These are phyloP conservation scores for Acanthococcus lagerstroemiae DNA, from an alignment of 2,888 invertebrate species.

Conservation along the genomic window DNA sequence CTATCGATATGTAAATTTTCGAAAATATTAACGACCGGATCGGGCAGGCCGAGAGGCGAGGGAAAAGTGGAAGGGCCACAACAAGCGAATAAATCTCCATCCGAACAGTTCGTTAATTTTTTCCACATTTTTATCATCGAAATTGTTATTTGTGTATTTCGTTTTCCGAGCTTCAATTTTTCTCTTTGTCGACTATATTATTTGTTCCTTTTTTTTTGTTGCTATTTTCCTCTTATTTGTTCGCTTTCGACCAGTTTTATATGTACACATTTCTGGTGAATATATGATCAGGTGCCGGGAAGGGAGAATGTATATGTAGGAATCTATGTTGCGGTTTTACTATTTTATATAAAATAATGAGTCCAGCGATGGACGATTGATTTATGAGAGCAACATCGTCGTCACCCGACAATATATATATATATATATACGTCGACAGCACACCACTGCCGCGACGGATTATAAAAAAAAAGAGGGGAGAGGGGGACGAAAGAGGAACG, in stretches of 20 bases:
- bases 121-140: constrained; percentile 10
- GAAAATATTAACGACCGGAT: constrained; percentile 10
- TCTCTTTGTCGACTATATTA: constrained; percentile 1
- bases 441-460: constrained; percentile 26
- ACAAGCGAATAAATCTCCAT: constrained; percentile 15
- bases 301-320: constrained; percentile 19
- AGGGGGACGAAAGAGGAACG: constrained; percentile 8
- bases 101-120: constrained; percentile 16
- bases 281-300: constrained; percentile 5
- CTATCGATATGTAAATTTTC: constrained; percentile 20
- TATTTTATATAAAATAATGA: constrained; percentile 29
- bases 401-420: constrained; percentile 18
- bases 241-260: constrained; percentile 9
- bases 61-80: background rate
- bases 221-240: background rate
- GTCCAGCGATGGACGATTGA: constrained; percentile 29
- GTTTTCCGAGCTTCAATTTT: background rate
- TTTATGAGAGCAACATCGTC: constrained; percentile 29
- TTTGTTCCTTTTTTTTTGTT: constrained; percentile 6
- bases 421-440: constrained; percentile 15
- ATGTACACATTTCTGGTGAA: constrained; percentile 1
- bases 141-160: constrained; percentile 11
- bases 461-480: constrained; percentile 10
- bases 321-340: constrained; percentile 2
- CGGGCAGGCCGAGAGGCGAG: background rate